A percentile compares a stretch with the other conserved stretches of the same genome.
Evolutionary conservation across 2,113 vertebrate species (phyloP).

Genomic region (Pavo muticus): DNA sequence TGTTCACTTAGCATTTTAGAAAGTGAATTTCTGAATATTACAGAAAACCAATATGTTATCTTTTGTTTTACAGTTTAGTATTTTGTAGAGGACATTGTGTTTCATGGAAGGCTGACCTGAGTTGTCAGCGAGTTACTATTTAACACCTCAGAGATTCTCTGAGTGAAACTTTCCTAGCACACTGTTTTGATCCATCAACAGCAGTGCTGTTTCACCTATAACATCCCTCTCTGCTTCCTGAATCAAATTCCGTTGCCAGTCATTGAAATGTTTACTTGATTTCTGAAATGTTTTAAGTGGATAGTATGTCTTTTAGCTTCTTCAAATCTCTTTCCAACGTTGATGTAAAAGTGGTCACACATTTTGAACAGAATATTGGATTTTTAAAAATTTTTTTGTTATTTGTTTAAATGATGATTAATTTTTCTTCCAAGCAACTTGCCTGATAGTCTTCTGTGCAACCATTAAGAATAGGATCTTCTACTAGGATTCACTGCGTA

Average conservation of each 20-base stretch:
- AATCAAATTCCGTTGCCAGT: background rate
- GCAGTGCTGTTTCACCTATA: background rate
- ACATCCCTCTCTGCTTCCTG: background rate
- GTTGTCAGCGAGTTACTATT: background rate
- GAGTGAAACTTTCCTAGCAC: background rate
- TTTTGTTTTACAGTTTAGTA: background rate
- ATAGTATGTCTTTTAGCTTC: background rate
- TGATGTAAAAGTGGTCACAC: fast-evolving
- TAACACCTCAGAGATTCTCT: background rate
- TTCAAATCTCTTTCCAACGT: background rate
- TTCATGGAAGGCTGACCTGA: background rate
- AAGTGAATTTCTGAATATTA: background rate
- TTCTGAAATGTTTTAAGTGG: background rate
- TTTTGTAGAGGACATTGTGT: background rate
- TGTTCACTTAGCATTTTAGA: conserved; percentile 3
- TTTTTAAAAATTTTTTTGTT: background rate
- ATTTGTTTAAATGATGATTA: background rate
- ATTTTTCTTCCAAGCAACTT: background rate
- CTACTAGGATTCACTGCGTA: background rate
- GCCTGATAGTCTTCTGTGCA: background rate
- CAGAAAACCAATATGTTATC: background rate
- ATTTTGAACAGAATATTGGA: background rate
- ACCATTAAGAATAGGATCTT: background rate
- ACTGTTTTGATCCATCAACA: background rate
- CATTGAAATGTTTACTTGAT: background rate